Evolutionary conservation across 1,140 invertebrate genomes (phyloP).

Genomic region (Lepidurus couesii): DNA sequence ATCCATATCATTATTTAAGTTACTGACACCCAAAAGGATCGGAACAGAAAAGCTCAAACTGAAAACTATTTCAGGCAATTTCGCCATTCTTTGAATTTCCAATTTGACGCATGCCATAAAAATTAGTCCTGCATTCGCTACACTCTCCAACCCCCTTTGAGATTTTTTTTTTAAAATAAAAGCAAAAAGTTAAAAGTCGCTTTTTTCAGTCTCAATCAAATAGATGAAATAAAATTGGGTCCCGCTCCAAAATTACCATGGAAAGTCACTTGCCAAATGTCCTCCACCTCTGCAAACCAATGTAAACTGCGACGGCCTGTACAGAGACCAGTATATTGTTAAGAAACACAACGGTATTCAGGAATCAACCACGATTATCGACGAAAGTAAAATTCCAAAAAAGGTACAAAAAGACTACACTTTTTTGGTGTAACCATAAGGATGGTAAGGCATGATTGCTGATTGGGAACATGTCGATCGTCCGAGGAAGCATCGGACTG

Average conservation of each 20-base stretch:
- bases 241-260: not conserved
- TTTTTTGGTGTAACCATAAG: not conserved
- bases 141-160: not conserved
- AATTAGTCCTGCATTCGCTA: not conserved
- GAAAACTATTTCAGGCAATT: not conserved
- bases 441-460: not conserved
- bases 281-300: conserved; percentile 13
- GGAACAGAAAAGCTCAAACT: not conserved
- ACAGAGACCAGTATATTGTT: not conserved
- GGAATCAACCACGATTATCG: not conserved
- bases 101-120: not conserved
- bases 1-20: conserved; percentile 9
- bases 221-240: not conserved
- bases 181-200: too few species aligned
- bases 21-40: not conserved
- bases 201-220: too few species aligned
- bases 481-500: not conserved
- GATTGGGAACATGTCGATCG: conserved; percentile 2
- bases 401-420: not conserved
- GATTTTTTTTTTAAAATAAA: not conserved
- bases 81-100: not conserved
- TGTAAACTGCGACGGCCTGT: conserved; percentile 6
- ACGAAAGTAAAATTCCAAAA: not conserved
- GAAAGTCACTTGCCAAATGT: not conserved
- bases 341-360: not conserved